Evolutionary conservation across 2,888 invertebrate species (phyloP).

Genomic region (Melipona bicolor): DNA sequence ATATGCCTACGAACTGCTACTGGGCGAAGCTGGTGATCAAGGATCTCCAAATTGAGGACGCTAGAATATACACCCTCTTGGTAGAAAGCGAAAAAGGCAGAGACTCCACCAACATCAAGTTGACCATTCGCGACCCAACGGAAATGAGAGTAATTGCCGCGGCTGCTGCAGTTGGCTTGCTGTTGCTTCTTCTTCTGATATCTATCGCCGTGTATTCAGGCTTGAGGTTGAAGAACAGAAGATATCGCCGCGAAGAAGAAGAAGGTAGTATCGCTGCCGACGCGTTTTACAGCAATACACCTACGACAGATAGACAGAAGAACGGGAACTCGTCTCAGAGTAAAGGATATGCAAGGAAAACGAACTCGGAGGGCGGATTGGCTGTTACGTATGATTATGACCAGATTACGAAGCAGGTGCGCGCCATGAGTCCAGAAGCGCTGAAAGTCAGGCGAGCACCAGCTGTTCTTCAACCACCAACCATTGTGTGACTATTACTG

Average conservation of each 20-base stretch:
- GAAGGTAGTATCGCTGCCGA: slow-evolving; percentile 83
- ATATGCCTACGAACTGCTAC: slow-evolving; percentile 88
- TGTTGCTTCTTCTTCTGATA: slow-evolving; percentile 77
- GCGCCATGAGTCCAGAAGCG: slow-evolving; percentile 88
- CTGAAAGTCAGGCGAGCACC: slow-evolving; percentile 96
- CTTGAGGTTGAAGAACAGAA: slow-evolving; percentile 74
- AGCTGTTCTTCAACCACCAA: slow-evolving; percentile 95
- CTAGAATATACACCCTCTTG: slow-evolving; percentile 93
- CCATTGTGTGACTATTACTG: slow-evolving; percentile 86
- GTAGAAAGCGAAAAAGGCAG: slow-evolving; percentile 95
- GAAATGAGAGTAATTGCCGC: slow-evolving; percentile 81
- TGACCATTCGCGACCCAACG: slow-evolving; percentile 80
- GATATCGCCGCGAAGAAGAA: slow-evolving; percentile 76
- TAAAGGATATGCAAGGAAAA: slow-evolving; percentile 66
- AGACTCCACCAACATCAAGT: slow-evolving; percentile 85
- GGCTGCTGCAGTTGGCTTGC: slow-evolving; percentile 77
- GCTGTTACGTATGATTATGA: slow-evolving; percentile 82
- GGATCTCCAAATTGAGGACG: slow-evolving; percentile 91
- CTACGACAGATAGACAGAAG: slow-evolving; percentile 59
- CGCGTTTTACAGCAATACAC: slow-evolving; percentile 75
- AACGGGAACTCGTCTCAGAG: slow-evolving; percentile 50
- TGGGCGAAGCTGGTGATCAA: slow-evolving; percentile 92
- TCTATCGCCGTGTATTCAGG: slow-evolving; percentile 77
- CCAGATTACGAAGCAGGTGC: slow-evolving; percentile 79
- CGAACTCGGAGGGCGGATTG: slow-evolving; percentile 75